A percentile compares a stretch with the other conserved stretches of the same genome.
Conservation (phyloP, 64 coral and sea anemone species). For the Montipora foliosa region DNA sequence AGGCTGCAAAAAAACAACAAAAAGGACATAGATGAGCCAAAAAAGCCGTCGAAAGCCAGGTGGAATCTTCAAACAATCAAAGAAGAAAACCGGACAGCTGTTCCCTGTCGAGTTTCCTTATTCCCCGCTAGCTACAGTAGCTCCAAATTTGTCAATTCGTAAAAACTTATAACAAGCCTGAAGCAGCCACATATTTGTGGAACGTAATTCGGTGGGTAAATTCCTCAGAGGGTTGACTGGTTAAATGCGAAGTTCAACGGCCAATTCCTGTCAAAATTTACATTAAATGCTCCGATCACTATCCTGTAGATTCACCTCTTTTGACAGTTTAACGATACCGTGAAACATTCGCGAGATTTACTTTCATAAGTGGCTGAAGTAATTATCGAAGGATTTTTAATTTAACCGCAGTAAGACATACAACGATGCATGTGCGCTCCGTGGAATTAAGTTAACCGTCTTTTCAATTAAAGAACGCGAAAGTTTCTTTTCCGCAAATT, state of each 20-base stretch:
- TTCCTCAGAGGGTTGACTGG: conserved; percentile 25
- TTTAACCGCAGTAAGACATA: conserved; percentile 39
- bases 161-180: neutral
- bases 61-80: conserved; percentile 66
- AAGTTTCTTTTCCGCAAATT: conserved; percentile 10
- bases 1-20: conserved; percentile 57
- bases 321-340: neutral
- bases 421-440: conserved; percentile 20
- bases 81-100: conserved; percentile 35
- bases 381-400: conserved; percentile 33
- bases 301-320: neutral
- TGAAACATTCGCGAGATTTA: neutral
- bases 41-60: conserved; percentile 38
- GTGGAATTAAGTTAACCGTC: conserved; percentile 20
- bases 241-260: neutral
- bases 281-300: neutral
- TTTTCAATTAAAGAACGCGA: neutral
- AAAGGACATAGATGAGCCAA: conserved; percentile 27
- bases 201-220: conserved; percentile 39
- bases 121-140: neutral
- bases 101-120: conserved; percentile 11
- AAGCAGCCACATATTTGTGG: conserved; percentile 25
- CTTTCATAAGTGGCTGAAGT: neutral
- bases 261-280: conserved; percentile 31
- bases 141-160: neutral